These are phyloP conservation scores for Trichosurus vulpecula DNA, from an alignment of 2,797 vertebrate genomes.

Conservation along the genomic window DNA sequence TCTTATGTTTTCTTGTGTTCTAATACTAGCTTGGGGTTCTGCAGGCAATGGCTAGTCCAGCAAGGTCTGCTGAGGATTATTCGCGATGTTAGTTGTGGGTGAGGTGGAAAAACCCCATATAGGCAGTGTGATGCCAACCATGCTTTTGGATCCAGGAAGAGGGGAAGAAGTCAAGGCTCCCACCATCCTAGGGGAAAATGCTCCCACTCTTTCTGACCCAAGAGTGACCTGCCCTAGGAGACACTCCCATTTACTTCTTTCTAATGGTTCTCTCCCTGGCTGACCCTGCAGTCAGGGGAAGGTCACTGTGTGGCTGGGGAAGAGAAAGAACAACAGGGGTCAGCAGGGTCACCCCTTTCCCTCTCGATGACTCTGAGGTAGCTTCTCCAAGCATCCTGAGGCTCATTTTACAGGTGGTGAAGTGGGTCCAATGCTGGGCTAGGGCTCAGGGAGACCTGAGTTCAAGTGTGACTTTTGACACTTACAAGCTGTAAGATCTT, in stretches of 20 bases:
- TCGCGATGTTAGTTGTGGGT: neutral
- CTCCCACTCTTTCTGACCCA: neutral
- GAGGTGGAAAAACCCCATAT: neutral
- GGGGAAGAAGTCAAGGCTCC: neutral
- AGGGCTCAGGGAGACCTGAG: no score
- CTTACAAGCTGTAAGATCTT: no score
- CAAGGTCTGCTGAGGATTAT: neutral
- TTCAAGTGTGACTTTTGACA: no score
- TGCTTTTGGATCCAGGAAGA: neutral
- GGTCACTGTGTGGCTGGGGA: neutral
- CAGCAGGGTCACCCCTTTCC: no score
- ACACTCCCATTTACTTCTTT: neutral
- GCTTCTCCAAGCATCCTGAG: no score
- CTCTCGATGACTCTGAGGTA: no score
- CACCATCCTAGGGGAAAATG: neutral
- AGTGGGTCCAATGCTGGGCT: no score
- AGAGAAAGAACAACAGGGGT: conserved; percentile 7
- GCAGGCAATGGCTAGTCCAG: no score
- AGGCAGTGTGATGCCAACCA: neutral
- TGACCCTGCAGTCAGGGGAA: neutral
- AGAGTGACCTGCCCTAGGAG: neutral
- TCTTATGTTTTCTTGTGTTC: neutral
- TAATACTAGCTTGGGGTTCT: neutral
- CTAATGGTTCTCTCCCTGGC: neutral
- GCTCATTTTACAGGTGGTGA: no score